Base-by-base conservation (phyloP, 2,888 invertebrate species). In the Gymnoscelis rufifasciata region DNA sequence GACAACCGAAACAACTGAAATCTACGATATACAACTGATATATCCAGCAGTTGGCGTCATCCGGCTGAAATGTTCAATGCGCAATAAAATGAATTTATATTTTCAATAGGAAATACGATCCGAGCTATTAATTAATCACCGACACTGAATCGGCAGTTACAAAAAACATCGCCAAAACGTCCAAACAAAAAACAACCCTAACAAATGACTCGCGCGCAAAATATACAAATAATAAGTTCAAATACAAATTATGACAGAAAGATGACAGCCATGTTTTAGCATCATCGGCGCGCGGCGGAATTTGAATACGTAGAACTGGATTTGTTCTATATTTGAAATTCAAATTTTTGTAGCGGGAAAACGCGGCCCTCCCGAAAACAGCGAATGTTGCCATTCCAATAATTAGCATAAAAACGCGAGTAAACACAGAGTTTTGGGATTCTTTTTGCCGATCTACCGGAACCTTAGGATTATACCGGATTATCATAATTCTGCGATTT, bases 261-360 rank as follows among this genome's bases (percentile, higher is more conserved):
- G 74, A 82, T 82, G 73, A 73, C 73, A 68, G 68, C 72, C 75
- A 78, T 79, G 80, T 78, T 79, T 79, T 71, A 62, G 65, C 71
- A 73, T 75, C 79, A 81, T 79, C 79, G 78, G 74, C 68, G 73
- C 69, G 74, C 77, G 77, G 74, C 74, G 74, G 79, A 80, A 79
- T 78, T 74, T 74, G 70, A 74, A 77, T 75, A 79, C 66, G 74
- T 69, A 65, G 71, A 68, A 70, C 72, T 64, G 75, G 78, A 77
- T 76, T 76, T 73, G 72, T 75, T 72, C 76, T 64, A 63, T 70
- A 80, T 81, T 80, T 81, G 79, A 81, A 81, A 66, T 79, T 81
- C 78, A 81, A 79, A 81, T 81, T 72, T 50, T 59, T 68, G 74
- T 68, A 69, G 65, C 72, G 73, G 74, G 71, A 75, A 75, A 77